These are phyloP conservation scores for Acronicta psi DNA, from an alignment of 2,888 invertebrate species.

Conservation along the genomic window DNA sequence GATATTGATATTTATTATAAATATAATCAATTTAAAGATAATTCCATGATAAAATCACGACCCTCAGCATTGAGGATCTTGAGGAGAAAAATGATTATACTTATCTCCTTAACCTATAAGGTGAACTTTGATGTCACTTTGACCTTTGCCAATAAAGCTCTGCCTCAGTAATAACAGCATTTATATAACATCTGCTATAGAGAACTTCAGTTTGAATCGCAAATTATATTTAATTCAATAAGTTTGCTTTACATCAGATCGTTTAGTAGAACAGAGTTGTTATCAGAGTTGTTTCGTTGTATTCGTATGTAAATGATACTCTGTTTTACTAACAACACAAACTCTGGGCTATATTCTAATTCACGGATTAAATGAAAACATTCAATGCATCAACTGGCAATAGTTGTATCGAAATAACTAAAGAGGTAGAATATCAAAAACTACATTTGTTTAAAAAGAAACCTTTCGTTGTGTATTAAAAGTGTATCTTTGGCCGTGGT, in stretches of 20 bases:
- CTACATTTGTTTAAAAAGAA: too few species aligned
- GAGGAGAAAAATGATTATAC: too few species aligned
- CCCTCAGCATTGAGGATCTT: too few species aligned
- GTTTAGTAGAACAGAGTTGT: too few species aligned
- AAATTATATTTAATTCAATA: constrained; percentile 28
- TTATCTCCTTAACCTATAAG: too few species aligned
- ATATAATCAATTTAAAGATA: too few species aligned
- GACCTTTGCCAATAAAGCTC: background rate
- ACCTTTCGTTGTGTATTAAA: too few species aligned
- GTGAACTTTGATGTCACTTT: background rate
- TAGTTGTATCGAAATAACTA: constrained; percentile 6
- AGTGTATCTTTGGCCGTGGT: too few species aligned
- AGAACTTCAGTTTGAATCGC: constrained; percentile 14
- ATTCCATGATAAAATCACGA: too few species aligned
- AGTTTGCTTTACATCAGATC: constrained; percentile 18
- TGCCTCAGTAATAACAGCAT: background rate
- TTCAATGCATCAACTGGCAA: constrained; percentile 14
- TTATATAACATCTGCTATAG: background rate
- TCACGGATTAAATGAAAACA: constrained; percentile 38
- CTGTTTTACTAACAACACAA: constrained; percentile 17
- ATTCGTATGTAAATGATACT: constrained; percentile 42
- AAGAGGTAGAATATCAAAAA: too few species aligned
- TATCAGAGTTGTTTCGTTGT: too few species aligned
- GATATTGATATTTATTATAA: too few species aligned
- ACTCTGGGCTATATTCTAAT: constrained; percentile 12